Base-by-base conservation (phyloP, 2,113 vertebrate genomes). In the Eretmochelys imbricata region DNA sequence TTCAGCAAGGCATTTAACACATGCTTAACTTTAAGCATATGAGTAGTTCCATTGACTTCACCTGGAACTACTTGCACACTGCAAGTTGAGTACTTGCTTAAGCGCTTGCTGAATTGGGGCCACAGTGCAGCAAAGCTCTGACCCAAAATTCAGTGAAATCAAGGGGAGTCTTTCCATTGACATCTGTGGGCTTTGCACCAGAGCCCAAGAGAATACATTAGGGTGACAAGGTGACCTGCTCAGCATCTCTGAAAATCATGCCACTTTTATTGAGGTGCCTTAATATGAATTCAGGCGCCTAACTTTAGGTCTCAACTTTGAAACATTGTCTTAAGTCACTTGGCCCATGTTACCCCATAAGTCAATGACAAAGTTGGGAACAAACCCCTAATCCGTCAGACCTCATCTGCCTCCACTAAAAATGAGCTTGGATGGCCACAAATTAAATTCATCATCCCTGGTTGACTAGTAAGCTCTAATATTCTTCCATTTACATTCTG, bases 351-450 rank as follows among this genome's bases (percentile, higher is more conserved):
- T 85, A 86, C 80, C n/a, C 20, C 22, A 46, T 82, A 14, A 53
- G 38, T 80, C 57, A 79, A 14, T 59, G 54, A 57, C 31, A 55
- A 53, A 13, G 10, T 35, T 12, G 24, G 53, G 46, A 31, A 19
- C 55, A 86, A 92, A 85, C 96, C 93, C 89, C 93, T 84, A 93
- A 96, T 96, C 81, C 83, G 91, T 97, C 94, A 95, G 57, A 84
- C 80, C 85, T 94, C 25, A 1, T 95, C 87, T 83, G 2, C 92
- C 87, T 88, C 81, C 90, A 79, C 89, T 89, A 72, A 88, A 94
- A 95, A 83, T 95, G 0, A 95, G 90, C 72, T 86, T 62, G 1
- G 80, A 35, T 31, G 0, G 90, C 91, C 95, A 95, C 94, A 89
- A 83, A 87, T 96, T 85, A 96, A 96, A 92, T 65, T 65, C 31